Evolutionary conservation across 2,113 vertebrate genomes (phyloP).

Genomic region (Nothocercus julius): DNA sequence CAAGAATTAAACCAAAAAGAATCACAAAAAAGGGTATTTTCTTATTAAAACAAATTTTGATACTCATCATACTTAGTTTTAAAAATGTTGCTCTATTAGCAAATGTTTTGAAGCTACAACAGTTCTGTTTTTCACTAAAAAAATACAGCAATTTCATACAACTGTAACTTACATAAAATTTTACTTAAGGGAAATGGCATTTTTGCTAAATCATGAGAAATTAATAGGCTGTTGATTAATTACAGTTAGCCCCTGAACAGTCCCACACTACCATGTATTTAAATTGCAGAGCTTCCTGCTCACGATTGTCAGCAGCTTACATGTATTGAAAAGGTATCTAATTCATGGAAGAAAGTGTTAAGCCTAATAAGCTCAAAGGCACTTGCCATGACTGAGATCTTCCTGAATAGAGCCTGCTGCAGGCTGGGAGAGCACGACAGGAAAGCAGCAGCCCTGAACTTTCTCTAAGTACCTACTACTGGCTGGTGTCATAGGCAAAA

Average conservation of each 20-base stretch:
- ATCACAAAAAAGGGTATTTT: neutral
- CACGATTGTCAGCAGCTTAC: neutral
- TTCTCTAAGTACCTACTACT: neutral
- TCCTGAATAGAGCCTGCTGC: neutral
- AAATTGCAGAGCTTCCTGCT: neutral
- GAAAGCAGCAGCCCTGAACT: neutral
- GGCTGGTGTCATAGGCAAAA: neutral
- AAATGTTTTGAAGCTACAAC: neutral
- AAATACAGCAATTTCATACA: neutral
- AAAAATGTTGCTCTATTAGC: neutral
- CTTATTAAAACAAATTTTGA: neutral
- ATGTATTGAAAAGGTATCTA: neutral
- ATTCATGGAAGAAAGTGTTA: neutral
- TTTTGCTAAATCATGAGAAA: neutral
- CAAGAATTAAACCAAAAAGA: conserved; percentile 15
- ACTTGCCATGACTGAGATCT: neutral
- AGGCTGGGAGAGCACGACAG: neutral
- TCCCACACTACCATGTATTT: fast-evolving
- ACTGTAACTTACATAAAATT: neutral
- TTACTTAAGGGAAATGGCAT: neutral
- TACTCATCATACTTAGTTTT: neutral
- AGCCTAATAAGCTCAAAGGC: neutral
- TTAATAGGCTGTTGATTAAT: neutral
- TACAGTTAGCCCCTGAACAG: neutral
- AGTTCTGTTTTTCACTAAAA: neutral